Conservation (phyloP, 37 sponge, comb jelly and placozoan species). For the Mnemiopsis leidyi region DNA sequence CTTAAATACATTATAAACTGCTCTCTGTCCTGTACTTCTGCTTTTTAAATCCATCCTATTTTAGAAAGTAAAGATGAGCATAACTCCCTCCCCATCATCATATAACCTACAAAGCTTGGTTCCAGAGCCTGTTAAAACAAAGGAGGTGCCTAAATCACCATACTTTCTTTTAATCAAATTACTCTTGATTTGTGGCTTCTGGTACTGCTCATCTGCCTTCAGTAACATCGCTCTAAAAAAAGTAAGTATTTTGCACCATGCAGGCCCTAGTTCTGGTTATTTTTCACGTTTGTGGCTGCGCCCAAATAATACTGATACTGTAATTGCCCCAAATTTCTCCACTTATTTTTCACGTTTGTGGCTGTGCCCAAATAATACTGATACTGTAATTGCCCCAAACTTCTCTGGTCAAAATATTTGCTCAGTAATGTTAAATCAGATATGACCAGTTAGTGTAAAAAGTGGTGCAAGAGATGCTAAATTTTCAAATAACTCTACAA, state of each 20-base stretch:
- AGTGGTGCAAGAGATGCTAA: too few species aligned
- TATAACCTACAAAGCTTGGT: not conserved
- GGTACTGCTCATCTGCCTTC: slow-evolving; percentile 45
- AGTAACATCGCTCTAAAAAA: slow-evolving; percentile 46
- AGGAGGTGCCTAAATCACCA: not conserved
- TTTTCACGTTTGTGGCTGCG: too few species aligned
- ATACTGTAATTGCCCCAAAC: not conserved
- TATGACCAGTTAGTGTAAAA: not conserved
- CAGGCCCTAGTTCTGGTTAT: not conserved
- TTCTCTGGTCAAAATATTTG: not conserved
- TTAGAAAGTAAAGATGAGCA: slow-evolving; percentile 7
- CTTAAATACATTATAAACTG: too few species aligned
- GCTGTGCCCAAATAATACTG: too few species aligned
- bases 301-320: not conserved
- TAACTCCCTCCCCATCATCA: slow-evolving; percentile 45
- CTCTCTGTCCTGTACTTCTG: too few species aligned
- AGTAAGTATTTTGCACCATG: not conserved
- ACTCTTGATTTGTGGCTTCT: not conserved
- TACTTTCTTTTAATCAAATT: not conserved
- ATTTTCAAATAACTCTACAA: too few species aligned
- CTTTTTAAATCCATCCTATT: too few species aligned
- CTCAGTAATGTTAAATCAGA: not conserved
- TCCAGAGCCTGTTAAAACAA: not conserved
- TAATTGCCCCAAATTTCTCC: not conserved
- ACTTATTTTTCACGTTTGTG: too few species aligned